Base-by-base conservation (phyloP, 1,140 invertebrate species). In the Teleopsis dalmanni region DNA sequence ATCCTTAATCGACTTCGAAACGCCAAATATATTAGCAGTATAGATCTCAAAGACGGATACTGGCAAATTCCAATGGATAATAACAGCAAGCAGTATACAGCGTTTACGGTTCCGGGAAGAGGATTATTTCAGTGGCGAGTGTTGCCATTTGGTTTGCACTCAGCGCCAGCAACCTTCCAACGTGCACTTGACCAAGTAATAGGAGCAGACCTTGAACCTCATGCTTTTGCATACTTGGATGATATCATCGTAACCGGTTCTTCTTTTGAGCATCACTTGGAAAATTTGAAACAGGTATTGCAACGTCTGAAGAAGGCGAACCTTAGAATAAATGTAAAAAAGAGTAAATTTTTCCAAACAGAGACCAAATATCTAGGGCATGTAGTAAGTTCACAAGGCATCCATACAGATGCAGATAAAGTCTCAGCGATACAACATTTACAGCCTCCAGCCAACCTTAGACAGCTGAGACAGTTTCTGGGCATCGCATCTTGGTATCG, bases 401-500 rank as follows among this genome's bases (percentile, higher is more conserved):
- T 72, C 41, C 55, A 53, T 13, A 54, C 62, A 3, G 55, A 67
- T 50, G 40, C 46, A 13, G 50, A 54, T 0, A 74, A 72, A 56
- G 46, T 72, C n/a, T n/a, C n/a, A n/a, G n/a, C n/a, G n/a, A n/a
- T n/a, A n/a, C n/a, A n/a, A n/a, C n/a, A n/a, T n/a, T n/a, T n/a
- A n/a, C n/a, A n/a, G n/a, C n/a, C n/a, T 4, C 50, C 50, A 1
- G 38, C 18, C 38, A 33, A 36, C 31, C 40, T 63, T 6, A 70
- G 63, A 41, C 62, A 73, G 34, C 19, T 76, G 0, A 46, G 68
- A 23, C 44, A 59, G 3, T 76, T 77, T 51, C 46, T 75, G 1
- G 74, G 75, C 2, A 66, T 74, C 41, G 56, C 64, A 1, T 57
- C 57, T 0, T 72, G 64, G 67, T 72, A 71, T 33, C 46, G 68